Conservation (phyloP, 2,888 invertebrate genomes). For the Ornithoptera priamus region DNA sequence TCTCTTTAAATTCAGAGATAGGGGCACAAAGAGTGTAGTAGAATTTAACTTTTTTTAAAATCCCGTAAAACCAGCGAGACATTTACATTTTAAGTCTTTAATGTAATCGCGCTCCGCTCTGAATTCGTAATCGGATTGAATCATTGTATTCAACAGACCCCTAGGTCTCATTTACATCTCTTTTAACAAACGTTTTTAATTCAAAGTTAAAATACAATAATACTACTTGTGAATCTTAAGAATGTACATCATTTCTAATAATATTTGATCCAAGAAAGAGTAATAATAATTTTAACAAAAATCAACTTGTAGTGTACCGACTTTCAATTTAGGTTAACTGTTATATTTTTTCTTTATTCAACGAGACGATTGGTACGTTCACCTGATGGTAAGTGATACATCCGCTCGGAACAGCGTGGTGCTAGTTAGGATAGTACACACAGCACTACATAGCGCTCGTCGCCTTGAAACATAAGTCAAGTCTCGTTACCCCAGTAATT, state of each 20-base stretch:
- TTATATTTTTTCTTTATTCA: too few species aligned
- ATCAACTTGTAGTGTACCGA: too few species aligned
- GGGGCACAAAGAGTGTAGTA: neutral
- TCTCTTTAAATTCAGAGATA: neutral
- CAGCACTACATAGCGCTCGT: too few species aligned
- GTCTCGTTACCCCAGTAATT: too few species aligned
- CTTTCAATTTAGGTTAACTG: too few species aligned
- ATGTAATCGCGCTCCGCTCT: slow-evolving; percentile 6
- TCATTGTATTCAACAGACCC: slow-evolving; percentile 13
- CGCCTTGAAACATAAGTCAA: too few species aligned
- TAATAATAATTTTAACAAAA: neutral
- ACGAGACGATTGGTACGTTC: too few species aligned
- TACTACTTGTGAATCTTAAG: neutral
- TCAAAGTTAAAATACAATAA: neutral
- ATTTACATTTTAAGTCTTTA: slow-evolving; percentile 11
- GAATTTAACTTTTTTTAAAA: slow-evolving; percentile 3
- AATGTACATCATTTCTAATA: neutral
- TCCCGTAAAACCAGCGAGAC: slow-evolving; percentile 3
- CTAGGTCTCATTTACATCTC: slow-evolving; percentile 9
- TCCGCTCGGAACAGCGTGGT: too few species aligned
- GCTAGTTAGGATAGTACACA: too few species aligned
- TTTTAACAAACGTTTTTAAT: slow-evolving; percentile 7
- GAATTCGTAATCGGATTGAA: slow-evolving; percentile 11
- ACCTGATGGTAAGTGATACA: too few species aligned
- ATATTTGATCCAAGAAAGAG: neutral